A percentile compares a stretch with the other conserved stretches of the same genome.
phyloP scores from a whole-genome alignment of 2,888 invertebrate genomes.

The Ophioninae sp. region DNA sequence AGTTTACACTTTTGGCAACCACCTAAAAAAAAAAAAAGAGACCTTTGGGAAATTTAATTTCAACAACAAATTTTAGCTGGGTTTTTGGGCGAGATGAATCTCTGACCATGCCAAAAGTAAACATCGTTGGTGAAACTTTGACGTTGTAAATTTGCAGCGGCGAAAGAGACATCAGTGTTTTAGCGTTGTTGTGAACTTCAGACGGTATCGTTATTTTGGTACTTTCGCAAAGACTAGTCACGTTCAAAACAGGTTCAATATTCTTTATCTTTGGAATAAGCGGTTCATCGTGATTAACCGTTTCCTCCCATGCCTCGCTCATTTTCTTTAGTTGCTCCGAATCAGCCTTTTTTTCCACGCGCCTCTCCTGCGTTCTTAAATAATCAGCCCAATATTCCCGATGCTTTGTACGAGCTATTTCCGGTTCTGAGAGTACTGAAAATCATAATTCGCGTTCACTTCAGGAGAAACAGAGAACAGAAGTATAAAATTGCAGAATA shows the following conservation, averaged over 20 bases:
- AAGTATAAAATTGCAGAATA: neutral
- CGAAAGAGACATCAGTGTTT: conserved; percentile 75
- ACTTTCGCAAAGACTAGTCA: neutral
- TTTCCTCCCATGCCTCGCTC: conserved; percentile 19
- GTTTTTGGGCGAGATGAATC: neutral
- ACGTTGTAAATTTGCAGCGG: conserved; percentile 80
- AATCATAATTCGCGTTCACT: conserved; percentile 49
- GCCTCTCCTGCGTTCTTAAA: conserved; percentile 37
- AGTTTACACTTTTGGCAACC: conserved; percentile 71
- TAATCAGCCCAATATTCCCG: conserved; percentile 60
- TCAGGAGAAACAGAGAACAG: neutral
- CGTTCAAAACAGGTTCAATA: too few relatives aligned
- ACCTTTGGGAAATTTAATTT: neutral
- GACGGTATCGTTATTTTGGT: neutral
- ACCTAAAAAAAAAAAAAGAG: conserved; percentile 66
- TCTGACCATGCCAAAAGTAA: conserved; percentile 75
- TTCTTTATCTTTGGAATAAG: neutral
- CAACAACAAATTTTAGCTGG: neutral
- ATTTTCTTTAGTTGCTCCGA: conserved; percentile 9
- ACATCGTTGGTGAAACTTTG: conserved; percentile 76
- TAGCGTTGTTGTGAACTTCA: conserved; percentile 22
- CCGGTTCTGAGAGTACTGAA: conserved; percentile 34
- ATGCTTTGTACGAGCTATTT: conserved; percentile 45
- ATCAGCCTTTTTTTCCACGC: conserved; percentile 5
- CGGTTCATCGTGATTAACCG: neutral